Evolutionary conservation across 30 jellyfish, hydroid and myxozoan species (phyloP), one percentile per base, ranked within the genome.

Genomic region (Phacellophora camtschatica): DNA sequence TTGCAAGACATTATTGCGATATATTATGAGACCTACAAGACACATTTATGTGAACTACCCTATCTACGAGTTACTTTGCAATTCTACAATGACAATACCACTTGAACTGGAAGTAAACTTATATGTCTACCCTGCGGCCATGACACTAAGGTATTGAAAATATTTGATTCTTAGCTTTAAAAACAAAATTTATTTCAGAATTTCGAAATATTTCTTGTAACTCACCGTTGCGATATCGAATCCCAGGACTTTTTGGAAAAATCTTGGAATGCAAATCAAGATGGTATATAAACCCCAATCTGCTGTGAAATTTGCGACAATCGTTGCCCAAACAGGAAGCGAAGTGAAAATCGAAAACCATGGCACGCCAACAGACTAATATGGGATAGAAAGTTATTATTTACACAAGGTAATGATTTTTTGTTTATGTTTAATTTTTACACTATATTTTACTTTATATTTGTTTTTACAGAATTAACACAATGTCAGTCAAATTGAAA

Each of bases 281-380:
- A 95, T 95, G 15, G 99, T 95, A 89, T 95, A 95, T 59, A 95
- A 63, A 22, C 99, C 99, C 99, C 99, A 95, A 76, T 95, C 99
- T 23, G 99, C 99, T 19, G 97, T 81, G 84, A 95, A 95, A 56
- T 95, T 95, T 23, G 98, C 99, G 50, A 95, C 97, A 29, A 90
- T 85, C 41, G 97, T 87, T 42, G 99, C 99, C 99, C 99, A 95
- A 1, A 95, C 99, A 0, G 99, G 97, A 3, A 89, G 59, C 39
- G 99, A 95, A 0, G 95, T 86, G 35, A 95, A 42, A n/a, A 95
- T 95, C 15, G 79, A 55, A 61, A 41, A 30, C 99, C 99, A 95
- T 25, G 99, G 99, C 1, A 95, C 98, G 18, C 88, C 71, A 3
- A 83, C 77, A 25, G 92, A 49, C 97, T 94, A 70, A 29, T 46